Base-by-base conservation (phyloP, 2,113 vertebrate genomes). In the Varanus salvator region DNA sequence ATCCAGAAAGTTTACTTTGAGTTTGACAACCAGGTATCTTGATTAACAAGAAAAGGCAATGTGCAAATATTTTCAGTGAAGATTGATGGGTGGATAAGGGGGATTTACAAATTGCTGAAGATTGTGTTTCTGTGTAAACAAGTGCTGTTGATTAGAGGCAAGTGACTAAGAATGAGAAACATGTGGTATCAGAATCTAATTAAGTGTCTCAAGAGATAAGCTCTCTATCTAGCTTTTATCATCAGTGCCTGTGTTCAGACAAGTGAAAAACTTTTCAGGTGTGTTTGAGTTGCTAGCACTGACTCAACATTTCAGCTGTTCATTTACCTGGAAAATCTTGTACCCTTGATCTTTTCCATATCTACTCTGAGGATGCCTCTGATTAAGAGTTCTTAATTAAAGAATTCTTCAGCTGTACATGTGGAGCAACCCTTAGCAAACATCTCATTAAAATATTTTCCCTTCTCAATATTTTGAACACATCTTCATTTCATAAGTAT, bases 121-220 rank as follows among this genome's bases (percentile, higher is more conserved):
- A 90, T 89, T 90, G 48, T 86, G 57, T 94, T 93, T 90, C 93
- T 92, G 75, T 93, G 88, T 93, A 95, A 96, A 94, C 89, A 91
- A 80, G 87, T 34, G 23, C 72, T 80, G 80, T 69, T 95, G 95
- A 95, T 95, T 94, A 94, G 87, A 91, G 74, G 87, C 87, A 93
- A 88, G 72, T 93, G 95, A 80, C 91, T 86, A 80, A 92, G 90
- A 85, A 82, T 0, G 14, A 93, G 89, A 92, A 38, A 87, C 31
- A 69, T 87, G 92, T 91, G 93, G 84, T 89, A 75, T 89, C 91
- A 91, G 80, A 92, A n/a, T 90, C 57, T 92, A 83, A 93, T 94
- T 86, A 93, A 54, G 54, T 69, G 93, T 89, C 83, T 93, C 91
- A 90, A 88, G 72, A 94, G 38, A 82, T 89, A 68, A 92, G 52